Base-by-base conservation (phyloP, 2,888 invertebrate species). In the Scrobipalpa atriplicella region DNA sequence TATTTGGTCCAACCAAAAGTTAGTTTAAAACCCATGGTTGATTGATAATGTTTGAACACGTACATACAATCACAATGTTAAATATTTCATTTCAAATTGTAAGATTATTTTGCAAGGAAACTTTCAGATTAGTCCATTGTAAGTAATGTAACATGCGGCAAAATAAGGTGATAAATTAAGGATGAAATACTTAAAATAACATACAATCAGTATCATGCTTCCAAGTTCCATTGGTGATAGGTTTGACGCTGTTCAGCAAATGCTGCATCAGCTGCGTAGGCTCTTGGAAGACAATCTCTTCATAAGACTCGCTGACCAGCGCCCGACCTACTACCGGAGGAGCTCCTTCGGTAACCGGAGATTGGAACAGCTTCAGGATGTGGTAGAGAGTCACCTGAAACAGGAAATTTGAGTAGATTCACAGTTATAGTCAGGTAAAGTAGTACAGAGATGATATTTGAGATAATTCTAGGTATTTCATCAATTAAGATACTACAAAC, bases 261-360 rank as follows among this genome's bases (percentile, higher is more conserved):
- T 98, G 97, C 78, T 98, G 97, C 98, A 98, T 98, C 72, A 97
- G 90, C 69, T 96, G 96, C 0, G 97, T 97, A 0, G 97, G 97
- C 83, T 98, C 97, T 86, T 97, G 97, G 80, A 98, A 98, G 0
- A 99, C 97, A 65, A 99, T 96, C 93, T 99, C 99, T 83, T 99
- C 99, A 79, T 99, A 99, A 69, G 96, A 97, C 87, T 99, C 99
- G 0, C 98, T 97, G 10, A 98, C 97, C 0, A 99, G 90, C 36
- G 95, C 94, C 38, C 95, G 93, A 8, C 93, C 93, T 0, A 91
- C 82, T 0, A 78, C 74, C 0, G 88, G 89, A 0, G 88, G 87
- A 16, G 84, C 87, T 0, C 92, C 90, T 41, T 93, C 92, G 0
- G 87, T 86, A 0, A 94, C 93, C 0, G 95, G 95, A 3, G 97